Percentiles rank a stretch among this genome's conserved stretches.
phyloP scores from a whole-genome alignment of 2,888 invertebrate genomes.

The Latrodectus hesperus region DNA sequence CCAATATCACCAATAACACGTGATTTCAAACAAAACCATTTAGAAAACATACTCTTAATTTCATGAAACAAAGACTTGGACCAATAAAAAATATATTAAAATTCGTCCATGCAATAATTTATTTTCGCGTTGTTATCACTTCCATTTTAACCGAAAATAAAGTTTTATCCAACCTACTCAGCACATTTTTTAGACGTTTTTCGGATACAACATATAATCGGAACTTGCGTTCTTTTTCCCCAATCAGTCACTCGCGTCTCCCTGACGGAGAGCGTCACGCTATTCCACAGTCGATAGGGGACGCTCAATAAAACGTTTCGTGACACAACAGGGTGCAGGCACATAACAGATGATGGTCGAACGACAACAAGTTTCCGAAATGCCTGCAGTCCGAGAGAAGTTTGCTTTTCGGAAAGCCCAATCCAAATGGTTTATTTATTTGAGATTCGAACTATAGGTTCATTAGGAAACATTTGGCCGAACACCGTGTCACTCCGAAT shows the following conservation, averaged over 20 bases:
- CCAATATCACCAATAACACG: no score
- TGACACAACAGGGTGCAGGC: conserved; percentile 34
- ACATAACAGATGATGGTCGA: conserved; percentile 32
- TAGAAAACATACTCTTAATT: no score
- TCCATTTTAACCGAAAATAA: no score
- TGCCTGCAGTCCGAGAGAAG: conserved; percentile 6
- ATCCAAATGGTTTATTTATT: conserved; percentile 45
- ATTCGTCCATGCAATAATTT: no score
- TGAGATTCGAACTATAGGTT: conserved; percentile 11
- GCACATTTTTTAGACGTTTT: no score
- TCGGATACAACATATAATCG: background rate
- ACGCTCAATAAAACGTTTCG: conserved; percentile 48
- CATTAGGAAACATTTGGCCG: conserved; percentile 3
- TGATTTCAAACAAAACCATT: no score
- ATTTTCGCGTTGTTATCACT: no score
- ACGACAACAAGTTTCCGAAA: conserved; percentile 21
- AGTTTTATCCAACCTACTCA: no score
- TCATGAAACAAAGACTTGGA: no score
- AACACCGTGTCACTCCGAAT: background rate
- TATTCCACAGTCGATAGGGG: conserved; percentile 41
- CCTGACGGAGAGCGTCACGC: conserved; percentile 27
- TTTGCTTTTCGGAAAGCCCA: conserved; percentile 17
- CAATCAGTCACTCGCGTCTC: conserved; percentile 26
- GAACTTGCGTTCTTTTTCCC: conserved; percentile 38
- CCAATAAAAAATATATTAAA: no score